phyloP scores from a whole-genome alignment of 2,888 invertebrate species.

The Trissonchulus latispiculum region DNA sequence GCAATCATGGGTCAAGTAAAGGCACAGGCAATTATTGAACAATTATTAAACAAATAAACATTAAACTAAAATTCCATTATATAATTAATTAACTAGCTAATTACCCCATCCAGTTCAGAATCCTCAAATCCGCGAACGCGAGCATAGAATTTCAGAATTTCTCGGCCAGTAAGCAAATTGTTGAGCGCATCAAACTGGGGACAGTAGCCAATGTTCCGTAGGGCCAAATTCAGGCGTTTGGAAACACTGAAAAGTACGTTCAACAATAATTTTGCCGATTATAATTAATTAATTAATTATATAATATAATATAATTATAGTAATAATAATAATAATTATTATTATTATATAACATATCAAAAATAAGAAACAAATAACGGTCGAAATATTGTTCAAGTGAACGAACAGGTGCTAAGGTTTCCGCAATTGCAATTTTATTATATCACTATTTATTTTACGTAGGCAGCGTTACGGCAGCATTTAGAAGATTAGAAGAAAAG shows the following conservation, averaged over 20 bases:
- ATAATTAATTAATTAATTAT: constrained; percentile 18
- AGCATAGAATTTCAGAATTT: constrained; percentile 66
- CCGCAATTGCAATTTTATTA: too few species aligned
- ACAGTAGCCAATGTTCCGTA: constrained; percentile 63
- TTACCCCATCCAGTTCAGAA: constrained; percentile 43
- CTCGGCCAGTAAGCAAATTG: constrained; percentile 62
- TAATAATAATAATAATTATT: not conserved
- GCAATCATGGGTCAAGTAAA: too few species aligned
- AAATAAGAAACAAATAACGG: too few species aligned
- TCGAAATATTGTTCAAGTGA: too few species aligned
- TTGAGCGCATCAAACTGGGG: constrained; percentile 81
- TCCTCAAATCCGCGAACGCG: constrained; percentile 57
- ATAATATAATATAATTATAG: too few species aligned
- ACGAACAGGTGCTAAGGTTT: too few species aligned
- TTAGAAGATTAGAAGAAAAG: too few species aligned
- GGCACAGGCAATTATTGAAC: not conserved
- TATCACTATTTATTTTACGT: too few species aligned
- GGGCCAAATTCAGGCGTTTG: constrained; percentile 44
- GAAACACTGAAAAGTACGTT: not conserved
- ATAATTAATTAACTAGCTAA: too few species aligned
- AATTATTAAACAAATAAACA: too few species aligned
- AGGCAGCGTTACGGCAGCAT: too few species aligned
- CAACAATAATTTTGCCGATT: constrained; percentile 1
- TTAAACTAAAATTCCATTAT: too few species aligned
- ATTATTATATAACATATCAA: not conserved